Base-by-base conservation (phyloP, 2,888 invertebrate species). In the Sarcophaga variegata region DNA sequence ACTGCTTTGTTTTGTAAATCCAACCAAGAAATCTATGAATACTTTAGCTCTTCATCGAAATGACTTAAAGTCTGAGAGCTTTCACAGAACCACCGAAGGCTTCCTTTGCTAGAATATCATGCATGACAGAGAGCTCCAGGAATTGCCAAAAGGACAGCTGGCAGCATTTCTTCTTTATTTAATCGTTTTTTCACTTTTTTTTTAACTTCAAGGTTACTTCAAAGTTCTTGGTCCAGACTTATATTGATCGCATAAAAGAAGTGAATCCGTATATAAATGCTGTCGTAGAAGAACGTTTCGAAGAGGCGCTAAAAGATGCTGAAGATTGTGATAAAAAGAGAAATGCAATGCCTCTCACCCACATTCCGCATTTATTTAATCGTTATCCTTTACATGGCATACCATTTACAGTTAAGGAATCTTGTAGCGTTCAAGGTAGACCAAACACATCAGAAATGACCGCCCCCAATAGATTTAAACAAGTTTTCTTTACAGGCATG, bases 401-500 rank as follows among this genome's bases (percentile, higher is more conserved):
- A 22, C 98, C 98, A 0, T 94, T 97, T 67, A 97, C 97, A 3
- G 95, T 97, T 0, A 98, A 98, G 91, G 97, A 97, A 92, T 96
- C 96, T 89, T 96, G 97, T 90, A 95, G 95, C 2, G 93, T 97
- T 1, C 94, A 95, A 93, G 97, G 97, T 96, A 54, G 3, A 54
- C 14, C 54, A 54, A 17, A 54, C 37, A 37, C 1, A 37, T 37
- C 2, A 37, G 37, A 37, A 10, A 37, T 37, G 37, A 37, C 10
- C 2, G 37, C 37, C 37, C 37, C 10, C 37, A 10, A 37, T 8
- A 37, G 8, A 27, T 66, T 66, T n/a, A 22, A n/a, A 64, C 17
- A 66, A 37, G 14, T 12, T 22, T 47, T 25, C 27, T 69, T 87
- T 87, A 17, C 90, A 96, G 97, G 96, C 1, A 92, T 97, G 92